A percentile compares a stretch with the other conserved stretches of the same genome.
These are phyloP conservation scores for Amphimallon solstitiale DNA, from an alignment of 2,888 invertebrate species.

Conservation along the genomic window DNA sequence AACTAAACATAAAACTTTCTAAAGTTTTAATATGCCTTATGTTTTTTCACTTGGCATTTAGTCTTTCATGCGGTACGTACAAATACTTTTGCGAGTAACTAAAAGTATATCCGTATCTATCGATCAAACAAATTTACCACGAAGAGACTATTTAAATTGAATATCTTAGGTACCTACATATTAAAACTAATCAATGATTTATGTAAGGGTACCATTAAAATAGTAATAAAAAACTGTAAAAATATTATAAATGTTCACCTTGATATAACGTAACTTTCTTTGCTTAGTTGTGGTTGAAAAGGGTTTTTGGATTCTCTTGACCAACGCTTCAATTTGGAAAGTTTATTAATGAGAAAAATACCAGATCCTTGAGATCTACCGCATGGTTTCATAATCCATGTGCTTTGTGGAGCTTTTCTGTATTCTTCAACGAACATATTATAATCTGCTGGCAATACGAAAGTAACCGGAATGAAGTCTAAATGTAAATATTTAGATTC, in stretches of 20 bases:
- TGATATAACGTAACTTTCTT: slow-evolving; percentile 96
- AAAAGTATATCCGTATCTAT: too few species aligned
- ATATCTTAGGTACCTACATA: too few species aligned
- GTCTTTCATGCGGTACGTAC: too few species aligned
- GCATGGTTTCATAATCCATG: slow-evolving; percentile 98
- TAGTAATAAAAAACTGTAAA: too few species aligned
- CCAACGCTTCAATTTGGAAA: slow-evolving; percentile 93
- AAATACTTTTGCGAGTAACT: too few species aligned
- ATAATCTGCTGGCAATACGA: slow-evolving; percentile 94
- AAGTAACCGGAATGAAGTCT: slow-evolving; percentile 94
- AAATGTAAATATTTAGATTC: slow-evolving; percentile 80
- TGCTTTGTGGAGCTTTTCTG: slow-evolving; percentile 90
- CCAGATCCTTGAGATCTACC: slow-evolving; percentile 95
- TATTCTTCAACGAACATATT: slow-evolving; percentile 98
- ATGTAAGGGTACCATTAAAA: too few species aligned
- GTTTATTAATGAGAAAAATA: slow-evolving; percentile 94
- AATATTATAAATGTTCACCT: slow-evolving; percentile 64
- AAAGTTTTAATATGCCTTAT: too few species aligned
- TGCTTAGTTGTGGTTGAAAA: slow-evolving; percentile 84
- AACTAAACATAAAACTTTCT: too few species aligned
- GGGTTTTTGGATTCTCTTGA: slow-evolving; percentile 87
- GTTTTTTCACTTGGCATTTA: too few species aligned
- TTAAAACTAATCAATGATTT: too few species aligned
- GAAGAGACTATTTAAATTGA: too few species aligned
- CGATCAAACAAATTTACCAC: too few species aligned